A percentile compares a stretch with the other conserved stretches of the same genome.
Evolutionary conservation across 1,140 invertebrate genomes (phyloP).

Genomic region (Brachionus asplanchnoidis): DNA sequence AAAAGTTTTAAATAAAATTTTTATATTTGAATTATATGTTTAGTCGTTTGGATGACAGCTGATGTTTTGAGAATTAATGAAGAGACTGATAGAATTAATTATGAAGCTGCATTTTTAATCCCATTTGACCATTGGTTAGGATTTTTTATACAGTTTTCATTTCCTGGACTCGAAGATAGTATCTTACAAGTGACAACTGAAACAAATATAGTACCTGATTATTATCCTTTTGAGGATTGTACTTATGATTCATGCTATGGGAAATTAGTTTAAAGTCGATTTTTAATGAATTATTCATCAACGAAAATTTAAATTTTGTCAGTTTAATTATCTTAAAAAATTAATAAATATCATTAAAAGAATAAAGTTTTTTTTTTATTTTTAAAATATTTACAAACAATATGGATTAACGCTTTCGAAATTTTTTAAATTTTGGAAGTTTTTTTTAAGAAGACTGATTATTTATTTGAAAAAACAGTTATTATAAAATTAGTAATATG

Average conservation of each 20-base stretch:
- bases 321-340: not conserved
- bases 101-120: constrained; percentile 45
- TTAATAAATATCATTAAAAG: not conserved
- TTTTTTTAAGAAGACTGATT: too few species aligned
- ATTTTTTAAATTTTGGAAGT: too few species aligned
- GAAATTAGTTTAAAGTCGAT: constrained; percentile 46
- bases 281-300: not conserved
- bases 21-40: not conserved
- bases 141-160: constrained; percentile 49
- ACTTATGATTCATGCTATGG: constrained; percentile 46
- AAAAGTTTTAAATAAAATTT: constrained; percentile 1
- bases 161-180: constrained; percentile 46
- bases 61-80: constrained; percentile 9
- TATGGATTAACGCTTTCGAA: too few species aligned
- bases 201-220: constrained; percentile 46
- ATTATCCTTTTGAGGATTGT: constrained; percentile 50
- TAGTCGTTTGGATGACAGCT: not conserved
- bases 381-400: not conserved
- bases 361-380: not conserved
- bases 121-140: constrained; percentile 46
- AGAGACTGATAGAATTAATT: constrained; percentile 14
- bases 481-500: too few species aligned
- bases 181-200: constrained; percentile 50
- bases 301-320: not conserved
- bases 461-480: too few species aligned